Conservation (phyloP, 1,140 invertebrate genomes). For the Dreissena rostriformis region DNA sequence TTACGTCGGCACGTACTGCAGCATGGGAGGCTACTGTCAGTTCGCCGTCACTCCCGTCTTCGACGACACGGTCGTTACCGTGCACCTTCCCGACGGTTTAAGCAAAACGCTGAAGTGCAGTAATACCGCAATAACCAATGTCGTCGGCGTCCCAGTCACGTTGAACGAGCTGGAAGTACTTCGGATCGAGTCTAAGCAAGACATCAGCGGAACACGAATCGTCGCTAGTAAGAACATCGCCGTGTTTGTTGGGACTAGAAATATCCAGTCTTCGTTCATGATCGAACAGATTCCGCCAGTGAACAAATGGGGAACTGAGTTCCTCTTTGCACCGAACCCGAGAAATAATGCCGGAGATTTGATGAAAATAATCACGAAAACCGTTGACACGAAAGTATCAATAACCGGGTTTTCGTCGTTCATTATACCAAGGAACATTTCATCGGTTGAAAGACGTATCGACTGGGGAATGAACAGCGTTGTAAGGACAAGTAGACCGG, state of each 20-base stretch:
- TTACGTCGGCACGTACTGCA: slow-evolving; percentile 46
- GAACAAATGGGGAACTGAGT: slow-evolving; percentile 36
- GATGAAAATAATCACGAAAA: slow-evolving; percentile 39
- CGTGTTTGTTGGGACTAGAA: slow-evolving; percentile 30
- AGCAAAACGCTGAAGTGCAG: neutral
- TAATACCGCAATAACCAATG: neutral
- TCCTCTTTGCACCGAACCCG: slow-evolving; percentile 15
- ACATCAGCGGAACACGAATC: slow-evolving; percentile 40
- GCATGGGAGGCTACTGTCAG: slow-evolving; percentile 36
- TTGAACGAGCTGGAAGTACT: slow-evolving; percentile 35
- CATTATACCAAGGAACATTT: slow-evolving; percentile 15
- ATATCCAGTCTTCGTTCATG: slow-evolving; percentile 6
- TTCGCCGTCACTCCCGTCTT: slow-evolving; percentile 25
- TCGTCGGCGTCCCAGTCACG: neutral
- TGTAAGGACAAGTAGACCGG: slow-evolving; percentile 15
- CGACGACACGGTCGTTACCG: slow-evolving; percentile 10
- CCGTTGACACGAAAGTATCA: slow-evolving; percentile 13
- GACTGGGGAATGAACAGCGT: slow-evolving; percentile 31
- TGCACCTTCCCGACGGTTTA: slow-evolving; percentile 21
- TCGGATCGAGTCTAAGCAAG: slow-evolving; percentile 26
- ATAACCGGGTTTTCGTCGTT: slow-evolving; percentile 40
- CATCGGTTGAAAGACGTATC: slow-evolving; percentile 5
- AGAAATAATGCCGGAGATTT: slow-evolving; percentile 39
- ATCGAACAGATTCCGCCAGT: slow-evolving; percentile 38
- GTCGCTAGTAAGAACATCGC: slow-evolving; percentile 12